Evolutionary conservation across 1,140 invertebrate genomes (phyloP), one percentile per base, ranked within the genome.

Genomic region (Bicyclus anynana): DNA sequence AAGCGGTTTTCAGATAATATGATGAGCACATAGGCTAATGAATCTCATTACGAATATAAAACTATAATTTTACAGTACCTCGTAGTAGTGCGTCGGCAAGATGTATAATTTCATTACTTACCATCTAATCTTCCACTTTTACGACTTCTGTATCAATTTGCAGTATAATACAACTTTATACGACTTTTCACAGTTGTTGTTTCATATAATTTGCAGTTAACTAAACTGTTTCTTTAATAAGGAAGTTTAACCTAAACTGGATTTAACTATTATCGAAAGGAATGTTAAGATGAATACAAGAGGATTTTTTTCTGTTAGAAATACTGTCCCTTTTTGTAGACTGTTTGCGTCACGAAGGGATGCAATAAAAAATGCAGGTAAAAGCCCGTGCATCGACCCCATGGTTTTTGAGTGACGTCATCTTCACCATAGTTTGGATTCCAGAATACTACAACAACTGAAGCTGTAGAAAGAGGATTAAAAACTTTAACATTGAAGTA

Each of bases 341-440:
- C 65, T 67, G 73, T 56, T 78, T 71, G 66, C 72, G 70, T 80
- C 74, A 76, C 57, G 60, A 61, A 66, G 72, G 80, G 84, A 78
- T 84, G 81, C 69, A 72, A 77, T 75, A 86, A 87, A 87, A 87
- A 87, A 83, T 77, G 69, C 84, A 87, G 82, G 84, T 87, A 87
- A 69, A 74, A 51, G 69, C 69, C 70, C 74, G 84, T 78, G 62
- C 84, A 77, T 62, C 84, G 84, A 87, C 84, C 84, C 80, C 80
- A 60, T 60, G 65, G 67, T 76, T 72, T 77, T 80, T 77, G 29
- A 59, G 56, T 85, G 81, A 85, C 83, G 84, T 86, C 83, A 85
- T n/a, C 40, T 50, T 35, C 40, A 56, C 44, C n/a, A 48, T 33
- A 12, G 46, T 29, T 37, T n/a, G 35, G 26, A 9, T 4, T 7